phyloP scores from a whole-genome alignment of 2,113 vertebrate genomes.

The Misgurnus mizolepis region DNA sequence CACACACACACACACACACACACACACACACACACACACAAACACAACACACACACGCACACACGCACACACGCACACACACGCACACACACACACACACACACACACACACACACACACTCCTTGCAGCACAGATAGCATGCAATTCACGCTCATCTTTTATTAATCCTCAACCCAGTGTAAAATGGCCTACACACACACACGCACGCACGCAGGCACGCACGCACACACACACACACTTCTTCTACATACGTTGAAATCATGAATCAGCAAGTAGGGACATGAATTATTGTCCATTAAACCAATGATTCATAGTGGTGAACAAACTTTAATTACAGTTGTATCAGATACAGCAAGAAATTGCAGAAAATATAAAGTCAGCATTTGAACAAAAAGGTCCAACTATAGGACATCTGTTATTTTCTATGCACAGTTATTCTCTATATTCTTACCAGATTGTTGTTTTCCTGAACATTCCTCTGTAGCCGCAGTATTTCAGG shows the following conservation, averaged over 20 bases:
- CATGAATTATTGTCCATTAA: slow-evolving; percentile 9
- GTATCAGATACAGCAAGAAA: neutral
- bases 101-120: neutral
- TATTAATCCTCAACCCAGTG: neutral
- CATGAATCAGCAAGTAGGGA: slow-evolving; percentile 9
- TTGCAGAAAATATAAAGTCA: neutral
- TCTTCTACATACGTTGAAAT: neutral
- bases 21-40: too few species aligned
- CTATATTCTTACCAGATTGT: neutral
- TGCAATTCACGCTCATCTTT: neutral
- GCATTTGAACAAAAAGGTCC: slow-evolving; percentile 1
- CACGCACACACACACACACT: neutral
- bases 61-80: too few species aligned
- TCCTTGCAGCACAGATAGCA: neutral
- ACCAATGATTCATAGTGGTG: slow-evolving; percentile 13
- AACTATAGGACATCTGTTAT: neutral
- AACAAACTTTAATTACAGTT: slow-evolving; percentile 18
- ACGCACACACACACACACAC: too few species aligned
- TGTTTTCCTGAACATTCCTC: neutral
- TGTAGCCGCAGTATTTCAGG: neutral
- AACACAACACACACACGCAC: too few species aligned
- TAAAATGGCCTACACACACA: neutral
- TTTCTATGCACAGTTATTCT: neutral
- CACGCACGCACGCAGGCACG: neutral
- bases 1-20: too few species aligned